Conservation (phyloP, 2,797 vertebrate species). For the Eupleurogrammus muticus region DNA sequence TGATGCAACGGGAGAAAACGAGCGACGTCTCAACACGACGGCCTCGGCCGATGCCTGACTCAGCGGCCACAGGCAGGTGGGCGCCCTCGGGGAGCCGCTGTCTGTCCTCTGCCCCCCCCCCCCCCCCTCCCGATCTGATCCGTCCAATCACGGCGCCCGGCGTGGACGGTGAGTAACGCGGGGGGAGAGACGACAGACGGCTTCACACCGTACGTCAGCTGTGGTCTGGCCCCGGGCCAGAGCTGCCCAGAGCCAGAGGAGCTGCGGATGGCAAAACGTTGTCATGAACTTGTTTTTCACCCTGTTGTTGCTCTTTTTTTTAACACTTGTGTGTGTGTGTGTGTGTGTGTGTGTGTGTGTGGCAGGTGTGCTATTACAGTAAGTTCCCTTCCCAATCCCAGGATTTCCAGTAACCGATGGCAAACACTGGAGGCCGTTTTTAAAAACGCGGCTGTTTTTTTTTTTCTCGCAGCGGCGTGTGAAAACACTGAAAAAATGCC, state of each 20-base stretch:
- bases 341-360: conserved; percentile 47
- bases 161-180: conserved; percentile 62
- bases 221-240: conserved; percentile 74
- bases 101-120: conserved; percentile 52
- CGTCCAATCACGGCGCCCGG: conserved; percentile 56
- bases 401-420: conserved; percentile 77
- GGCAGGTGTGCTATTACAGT: conserved; percentile 76
- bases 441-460: conserved; percentile 66
- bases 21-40: conserved; percentile 65
- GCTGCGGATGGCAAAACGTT: conserved; percentile 71
- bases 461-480: conserved; percentile 55
- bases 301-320: conserved; percentile 55
- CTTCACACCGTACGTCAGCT: conserved; percentile 56
- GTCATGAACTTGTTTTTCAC: conserved; percentile 82
- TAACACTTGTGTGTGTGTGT: conserved; percentile 28
- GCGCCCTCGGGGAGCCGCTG: conserved; percentile 61
- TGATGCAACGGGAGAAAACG: conserved; percentile 64
- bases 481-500: conserved; percentile 66
- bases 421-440: conserved; percentile 62
- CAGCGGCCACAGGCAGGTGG: conserved; percentile 75
- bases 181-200: conserved; percentile 54
- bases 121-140: too few relatives aligned
- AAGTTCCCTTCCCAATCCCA: conserved; percentile 70
- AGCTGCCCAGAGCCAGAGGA: conserved; percentile 53
- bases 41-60: conserved; percentile 55